A percentile compares a stretch with the other conserved stretches of the same genome.
Conservation (phyloP, 2,888 invertebrate genomes). For the Cheilosia variabilis region DNA sequence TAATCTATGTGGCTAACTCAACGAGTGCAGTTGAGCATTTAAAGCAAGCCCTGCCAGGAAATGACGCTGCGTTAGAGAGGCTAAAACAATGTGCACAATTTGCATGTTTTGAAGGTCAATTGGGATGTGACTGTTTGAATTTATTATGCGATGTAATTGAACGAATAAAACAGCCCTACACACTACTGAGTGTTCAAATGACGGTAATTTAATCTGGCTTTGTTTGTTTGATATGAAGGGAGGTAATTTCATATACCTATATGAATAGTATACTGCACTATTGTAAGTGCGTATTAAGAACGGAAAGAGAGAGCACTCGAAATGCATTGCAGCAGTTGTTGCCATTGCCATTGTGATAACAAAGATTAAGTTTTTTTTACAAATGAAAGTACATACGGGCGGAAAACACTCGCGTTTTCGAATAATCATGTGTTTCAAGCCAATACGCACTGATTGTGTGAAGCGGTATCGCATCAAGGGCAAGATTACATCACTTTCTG, state of each 20-base stretch:
- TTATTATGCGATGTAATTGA: slow-evolving; percentile 35
- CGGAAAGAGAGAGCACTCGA: slow-evolving; percentile 1
- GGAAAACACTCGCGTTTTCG: slow-evolving; percentile 1
- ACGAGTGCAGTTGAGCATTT: slow-evolving; percentile 22
- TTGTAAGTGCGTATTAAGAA: no score
- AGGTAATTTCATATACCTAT: not conserved
- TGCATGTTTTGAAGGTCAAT: slow-evolving; percentile 39
- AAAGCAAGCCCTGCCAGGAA: slow-evolving; percentile 38
- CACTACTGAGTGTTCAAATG: slow-evolving; percentile 27
- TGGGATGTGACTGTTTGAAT: slow-evolving; percentile 10
- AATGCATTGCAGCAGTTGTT: slow-evolving; percentile 6
- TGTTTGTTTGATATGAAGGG: not conserved
- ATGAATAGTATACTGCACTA: not conserved
- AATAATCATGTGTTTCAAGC: not conserved
- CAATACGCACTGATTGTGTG: not conserved
- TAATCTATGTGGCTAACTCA: slow-evolving; percentile 16
- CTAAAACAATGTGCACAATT: not conserved
- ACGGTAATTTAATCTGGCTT: slow-evolving; percentile 20
- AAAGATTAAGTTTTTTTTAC: not conserved
- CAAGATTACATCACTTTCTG: not conserved
- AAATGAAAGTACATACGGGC: not conserved
- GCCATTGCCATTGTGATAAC: not conserved
- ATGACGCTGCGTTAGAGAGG: slow-evolving; percentile 27
- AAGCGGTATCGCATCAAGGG: not conserved
- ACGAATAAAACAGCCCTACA: slow-evolving; percentile 22